These are phyloP conservation scores for Parauchenoglanis ngamensis DNA, from an alignment of 2,797 vertebrate species.

Conservation along the genomic window DNA sequence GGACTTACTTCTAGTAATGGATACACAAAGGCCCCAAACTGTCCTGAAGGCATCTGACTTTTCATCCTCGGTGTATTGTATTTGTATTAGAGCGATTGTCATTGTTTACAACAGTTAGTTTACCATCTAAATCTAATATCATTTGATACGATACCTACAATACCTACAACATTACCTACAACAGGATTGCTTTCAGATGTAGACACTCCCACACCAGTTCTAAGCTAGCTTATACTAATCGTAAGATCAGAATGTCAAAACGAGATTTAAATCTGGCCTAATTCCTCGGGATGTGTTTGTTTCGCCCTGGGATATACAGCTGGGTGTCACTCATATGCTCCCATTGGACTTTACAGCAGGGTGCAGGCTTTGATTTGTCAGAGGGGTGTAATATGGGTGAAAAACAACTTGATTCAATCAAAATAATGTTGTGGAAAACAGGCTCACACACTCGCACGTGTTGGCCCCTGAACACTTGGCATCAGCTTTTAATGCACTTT, in stretches of 20 bases:
- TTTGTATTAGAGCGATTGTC: not conserved
- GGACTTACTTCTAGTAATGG: not conserved
- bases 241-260: constrained; percentile 61
- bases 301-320: constrained; percentile 62
- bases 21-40: not conserved
- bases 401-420: constrained; percentile 71
- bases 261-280: constrained; percentile 67
- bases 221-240: constrained; percentile 58
- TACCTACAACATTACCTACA: constrained; percentile 11
- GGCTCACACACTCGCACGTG: constrained; percentile 51
- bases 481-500: constrained; percentile 64
- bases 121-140: constrained; percentile 8
- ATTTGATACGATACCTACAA: not conserved
- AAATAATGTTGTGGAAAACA: constrained; percentile 54
- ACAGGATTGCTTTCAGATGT: constrained; percentile 62
- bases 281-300: constrained; percentile 66
- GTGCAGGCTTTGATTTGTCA: constrained; percentile 63
- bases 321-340: constrained; percentile 61
- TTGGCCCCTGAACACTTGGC: constrained; percentile 68
- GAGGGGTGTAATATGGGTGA: constrained; percentile 52
- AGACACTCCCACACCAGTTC: not conserved
- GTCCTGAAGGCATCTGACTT: not conserved
- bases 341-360: constrained; percentile 50
- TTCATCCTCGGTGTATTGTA: not conserved
- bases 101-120: not conserved